Base-by-base conservation (phyloP, 2,888 invertebrate genomes). In the Cerastis rubricosa region DNA sequence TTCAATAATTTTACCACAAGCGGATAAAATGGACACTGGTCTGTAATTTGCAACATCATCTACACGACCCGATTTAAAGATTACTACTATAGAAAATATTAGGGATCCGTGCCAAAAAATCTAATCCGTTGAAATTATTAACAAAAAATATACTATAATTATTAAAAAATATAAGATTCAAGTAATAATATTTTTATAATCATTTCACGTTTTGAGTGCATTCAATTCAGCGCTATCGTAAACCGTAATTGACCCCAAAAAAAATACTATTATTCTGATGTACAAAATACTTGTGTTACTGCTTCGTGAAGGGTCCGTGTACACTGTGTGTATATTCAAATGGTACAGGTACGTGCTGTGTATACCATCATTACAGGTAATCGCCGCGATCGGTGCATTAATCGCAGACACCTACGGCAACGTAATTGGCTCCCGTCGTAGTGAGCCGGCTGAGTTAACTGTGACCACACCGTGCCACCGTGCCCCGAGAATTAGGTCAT, bases 311-410 rank as follows among this genome's bases (percentile, higher is more conserved):
- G 19, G 19, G 19, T 61, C 8, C 17, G 17, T 8, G 25, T 17
- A 59, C 29, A 59, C 8, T 9, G 4, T n/a, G n/a, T n/a, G n/a
- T 49, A 14, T 51, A 40, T 59, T 25, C n/a, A 29, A 40, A 63
- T n/a, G 11, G 19, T 54, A 45, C 49, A 74, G 29, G 35, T 35
- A 51, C 19, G 78, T 71, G 69, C 14, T 57, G 63, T 71, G 59
- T 66, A 61, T 45, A 59, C 74, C 67, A 68, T 80, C 45, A 80
- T 84, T 74, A 57, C 49, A 35, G 47, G 51, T 81, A 64, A 74
- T 71, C 63, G 70, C 8, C 12, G 43, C 83, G 83, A 70, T 70
- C 51, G 71, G 49, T 43, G n/a, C 73, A 78, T 73, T 70, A 51
- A 61, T 77, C 47, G 25, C 51, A 45, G 57, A 81, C 78, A 54